Conservation (phyloP, 2,797 vertebrate genomes). For the Rhinophrynus dorsalis region DNA sequence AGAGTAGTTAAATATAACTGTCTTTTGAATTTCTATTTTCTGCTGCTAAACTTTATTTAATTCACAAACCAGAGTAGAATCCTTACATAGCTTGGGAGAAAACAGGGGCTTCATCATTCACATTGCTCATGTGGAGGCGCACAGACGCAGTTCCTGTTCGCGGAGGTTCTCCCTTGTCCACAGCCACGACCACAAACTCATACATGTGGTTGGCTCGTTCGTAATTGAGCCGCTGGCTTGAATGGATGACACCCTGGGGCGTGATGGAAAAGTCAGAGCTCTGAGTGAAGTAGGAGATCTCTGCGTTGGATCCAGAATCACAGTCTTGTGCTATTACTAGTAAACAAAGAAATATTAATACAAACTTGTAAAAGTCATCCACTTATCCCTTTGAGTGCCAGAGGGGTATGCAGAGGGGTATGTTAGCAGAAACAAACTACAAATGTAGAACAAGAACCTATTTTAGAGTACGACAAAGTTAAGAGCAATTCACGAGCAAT, state of each 20-base stretch:
- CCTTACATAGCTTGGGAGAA: constrained; percentile 84
- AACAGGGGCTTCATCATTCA: constrained; percentile 82
- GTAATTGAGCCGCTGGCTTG: constrained; percentile 78
- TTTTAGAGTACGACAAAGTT: too few species aligned
- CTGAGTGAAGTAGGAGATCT: constrained; percentile 80
- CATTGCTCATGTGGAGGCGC: constrained; percentile 77
- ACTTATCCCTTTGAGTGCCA: too few species aligned
- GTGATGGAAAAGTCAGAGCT: constrained; percentile 82
- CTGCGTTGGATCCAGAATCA: constrained; percentile 81
- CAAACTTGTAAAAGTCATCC: too few species aligned
- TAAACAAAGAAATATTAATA: neutral
- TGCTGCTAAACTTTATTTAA: too few species aligned
- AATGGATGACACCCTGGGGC: constrained; percentile 73
- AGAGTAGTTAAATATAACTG: too few species aligned
- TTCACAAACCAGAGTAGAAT: too few species aligned
- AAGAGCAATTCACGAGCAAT: too few species aligned
- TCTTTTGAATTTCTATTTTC: too few species aligned
- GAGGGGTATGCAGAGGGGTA: too few species aligned
- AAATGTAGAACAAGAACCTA: too few species aligned
- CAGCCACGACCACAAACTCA: constrained; percentile 84
- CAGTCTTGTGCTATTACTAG: constrained; percentile 81
- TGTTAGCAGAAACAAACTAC: neutral
- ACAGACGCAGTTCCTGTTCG: constrained; percentile 83
- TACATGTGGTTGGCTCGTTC: constrained; percentile 84
- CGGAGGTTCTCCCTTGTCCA: constrained; percentile 78